These are phyloP conservation scores for Hyphantria cunea DNA, from an alignment of 1,140 invertebrate genomes.

Conservation along the genomic window DNA sequence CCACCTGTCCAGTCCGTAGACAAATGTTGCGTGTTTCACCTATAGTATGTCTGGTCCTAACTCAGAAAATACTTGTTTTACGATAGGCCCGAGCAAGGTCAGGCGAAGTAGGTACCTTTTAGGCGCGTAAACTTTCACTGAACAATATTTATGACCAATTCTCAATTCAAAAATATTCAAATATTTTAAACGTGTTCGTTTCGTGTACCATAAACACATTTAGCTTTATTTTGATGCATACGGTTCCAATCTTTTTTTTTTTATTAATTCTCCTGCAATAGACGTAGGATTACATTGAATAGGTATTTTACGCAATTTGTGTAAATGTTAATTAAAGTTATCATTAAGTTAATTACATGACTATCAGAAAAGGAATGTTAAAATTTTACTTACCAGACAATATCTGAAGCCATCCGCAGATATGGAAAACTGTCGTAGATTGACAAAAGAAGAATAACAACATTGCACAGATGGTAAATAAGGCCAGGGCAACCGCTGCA, in stretches of 20 bases:
- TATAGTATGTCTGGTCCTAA: neutral
- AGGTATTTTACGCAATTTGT: neutral
- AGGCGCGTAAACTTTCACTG: slow-evolving; percentile 28
- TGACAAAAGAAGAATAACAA: slow-evolving; percentile 97
- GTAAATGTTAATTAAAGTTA: neutral
- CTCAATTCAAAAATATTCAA: slow-evolving; percentile 5
- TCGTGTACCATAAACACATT: slow-evolving; percentile 1
- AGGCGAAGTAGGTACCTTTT: slow-evolving; percentile 7
- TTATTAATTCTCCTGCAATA: too few species aligned
- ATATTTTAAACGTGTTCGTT: neutral
- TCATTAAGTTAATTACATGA: neutral
- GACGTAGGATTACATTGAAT: too few species aligned
- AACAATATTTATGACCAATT: slow-evolving; percentile 13
- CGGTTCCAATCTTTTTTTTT: too few species aligned
- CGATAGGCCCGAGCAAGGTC: slow-evolving; percentile 24
- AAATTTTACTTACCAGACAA: slow-evolving; percentile 89
- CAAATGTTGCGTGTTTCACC: neutral
- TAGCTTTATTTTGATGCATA: neutral
- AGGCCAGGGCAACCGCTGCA: slow-evolving; percentile 91
- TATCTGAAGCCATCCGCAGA: slow-evolving; percentile 96
- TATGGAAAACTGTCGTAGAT: slow-evolving; percentile 95
- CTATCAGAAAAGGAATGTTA: neutral
- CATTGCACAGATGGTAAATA: slow-evolving; percentile 93
- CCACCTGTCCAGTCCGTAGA: slow-evolving; percentile 11
- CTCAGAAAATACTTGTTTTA: slow-evolving; percentile 11